A percentile compares a stretch with the other conserved stretches of the same genome.
phyloP scores from a whole-genome alignment of 1,140 invertebrate genomes.

The Cepaea nemoralis region DNA sequence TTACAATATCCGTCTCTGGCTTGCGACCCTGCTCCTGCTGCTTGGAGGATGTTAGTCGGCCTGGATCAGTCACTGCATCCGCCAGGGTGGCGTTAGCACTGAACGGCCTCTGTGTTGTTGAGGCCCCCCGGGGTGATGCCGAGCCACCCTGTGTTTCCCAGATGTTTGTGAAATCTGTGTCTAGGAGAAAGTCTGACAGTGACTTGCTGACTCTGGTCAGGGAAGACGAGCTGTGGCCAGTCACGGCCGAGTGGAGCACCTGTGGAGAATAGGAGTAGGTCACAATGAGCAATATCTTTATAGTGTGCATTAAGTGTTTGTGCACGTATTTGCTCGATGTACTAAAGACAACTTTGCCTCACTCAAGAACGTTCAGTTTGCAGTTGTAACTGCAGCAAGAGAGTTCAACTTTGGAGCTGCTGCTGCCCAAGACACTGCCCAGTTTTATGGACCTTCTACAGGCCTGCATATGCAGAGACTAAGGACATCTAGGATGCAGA shows the following conservation, averaged over 20 bases:
- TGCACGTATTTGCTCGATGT: too few species aligned
- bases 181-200: conserved; percentile 61
- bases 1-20: conserved; percentile 67
- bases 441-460: too few species aligned
- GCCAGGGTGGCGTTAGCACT: conserved; percentile 25
- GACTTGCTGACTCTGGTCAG: conserved; percentile 54
- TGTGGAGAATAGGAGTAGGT: too few species aligned
- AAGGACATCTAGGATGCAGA: too few species aligned
- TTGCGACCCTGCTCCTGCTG: conserved; percentile 32
- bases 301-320: too few species aligned
- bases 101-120: conserved; percentile 13
- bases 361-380: too few species aligned
- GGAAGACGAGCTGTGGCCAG: conserved; percentile 65
- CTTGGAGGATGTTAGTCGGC: conserved; percentile 10
- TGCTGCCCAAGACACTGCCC: too few species aligned
- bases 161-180: conserved; percentile 58
- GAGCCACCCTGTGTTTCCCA: conserved; percentile 43
- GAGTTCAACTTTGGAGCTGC: too few species aligned
- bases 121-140: not conserved
- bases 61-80: conserved; percentile 30
- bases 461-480: too few species aligned
- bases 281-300: too few species aligned
- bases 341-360: too few species aligned
- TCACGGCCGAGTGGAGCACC: conserved; percentile 72
- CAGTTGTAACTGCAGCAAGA: too few species aligned